Evolutionary conservation across 2,797 vertebrate species (phyloP).

Genomic region (Acrossocheilus wenchowensis): DNA sequence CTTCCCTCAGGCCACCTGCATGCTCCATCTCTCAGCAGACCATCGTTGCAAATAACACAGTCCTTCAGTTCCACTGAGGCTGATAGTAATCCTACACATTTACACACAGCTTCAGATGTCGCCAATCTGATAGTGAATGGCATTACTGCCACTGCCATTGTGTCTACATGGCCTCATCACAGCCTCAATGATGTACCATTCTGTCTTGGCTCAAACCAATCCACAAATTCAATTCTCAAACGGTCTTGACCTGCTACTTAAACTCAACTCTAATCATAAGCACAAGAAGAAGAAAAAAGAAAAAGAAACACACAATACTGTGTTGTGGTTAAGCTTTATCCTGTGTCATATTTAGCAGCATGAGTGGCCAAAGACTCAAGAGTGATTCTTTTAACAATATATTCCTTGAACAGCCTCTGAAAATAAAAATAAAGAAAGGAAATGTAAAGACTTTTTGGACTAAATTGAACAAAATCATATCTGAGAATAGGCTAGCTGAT

Average conservation of each 20-base stretch:
- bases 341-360: neutral
- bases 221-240: slow-evolving; percentile 4
- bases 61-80: slow-evolving; percentile 3
- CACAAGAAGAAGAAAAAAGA: neutral
- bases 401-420: neutral
- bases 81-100: slow-evolving; percentile 46
- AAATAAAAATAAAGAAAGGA: neutral
- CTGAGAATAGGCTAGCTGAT: no score
- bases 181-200: neutral
- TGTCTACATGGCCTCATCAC: slow-evolving; percentile 19
- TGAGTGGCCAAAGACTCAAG: neutral
- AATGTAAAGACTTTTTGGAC: neutral
- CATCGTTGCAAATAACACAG: slow-evolving; percentile 46
- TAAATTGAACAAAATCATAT: neutral
- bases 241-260: neutral
- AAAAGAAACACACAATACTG: neutral
- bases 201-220: neutral
- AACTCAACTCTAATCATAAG: slow-evolving; percentile 20
- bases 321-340: slow-evolving; percentile 24
- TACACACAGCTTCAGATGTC: slow-evolving; percentile 25
- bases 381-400: neutral
- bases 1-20: slow-evolving; percentile 34
- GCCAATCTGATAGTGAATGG: slow-evolving; percentile 20
- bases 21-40: slow-evolving; percentile 20
- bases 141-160: slow-evolving; percentile 7